These are phyloP conservation scores for Parnassius smintheus DNA, from an alignment of 2,888 invertebrate genomes.

Conservation along the genomic window DNA sequence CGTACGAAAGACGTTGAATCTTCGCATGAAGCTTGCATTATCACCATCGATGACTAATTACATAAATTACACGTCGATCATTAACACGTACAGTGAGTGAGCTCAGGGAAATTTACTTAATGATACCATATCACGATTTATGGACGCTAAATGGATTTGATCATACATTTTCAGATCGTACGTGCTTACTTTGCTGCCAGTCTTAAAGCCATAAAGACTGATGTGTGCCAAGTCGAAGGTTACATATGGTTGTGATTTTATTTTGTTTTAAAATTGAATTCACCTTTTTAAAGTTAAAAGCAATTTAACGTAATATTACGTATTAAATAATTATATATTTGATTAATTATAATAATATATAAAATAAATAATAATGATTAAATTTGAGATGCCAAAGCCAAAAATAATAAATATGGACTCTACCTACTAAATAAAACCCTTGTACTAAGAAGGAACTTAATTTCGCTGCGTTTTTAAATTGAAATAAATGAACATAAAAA, in stretches of 20 bases:
- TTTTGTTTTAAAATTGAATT: not conserved
- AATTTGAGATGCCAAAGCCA: no score
- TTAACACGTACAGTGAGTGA: conserved; percentile 10
- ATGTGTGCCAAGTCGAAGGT: not conserved
- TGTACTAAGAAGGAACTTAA: no score
- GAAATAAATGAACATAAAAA: no score
- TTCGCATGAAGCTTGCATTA: not conserved
- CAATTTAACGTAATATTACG: no score
- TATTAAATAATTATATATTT: no score
- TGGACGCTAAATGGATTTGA: conserved; percentile 15
- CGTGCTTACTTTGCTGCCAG: conserved; percentile 8
- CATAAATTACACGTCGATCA: conserved; percentile 6
- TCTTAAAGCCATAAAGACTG: not conserved
- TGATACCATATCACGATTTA: conserved; percentile 20
- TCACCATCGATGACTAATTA: not conserved
- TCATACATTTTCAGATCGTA: conserved; percentile 5
- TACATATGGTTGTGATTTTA: not conserved
- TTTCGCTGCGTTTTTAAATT: no score
- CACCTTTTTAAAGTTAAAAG: no score
- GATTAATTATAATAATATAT: no score
- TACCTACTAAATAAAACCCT: no score
- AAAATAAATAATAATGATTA: no score
- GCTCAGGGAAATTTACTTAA: conserved; percentile 10
- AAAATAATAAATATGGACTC: no score
- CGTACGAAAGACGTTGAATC: not conserved